Conservation (phyloP, 2,888 invertebrate genomes). For the Xanthorhoe designata region DNA sequence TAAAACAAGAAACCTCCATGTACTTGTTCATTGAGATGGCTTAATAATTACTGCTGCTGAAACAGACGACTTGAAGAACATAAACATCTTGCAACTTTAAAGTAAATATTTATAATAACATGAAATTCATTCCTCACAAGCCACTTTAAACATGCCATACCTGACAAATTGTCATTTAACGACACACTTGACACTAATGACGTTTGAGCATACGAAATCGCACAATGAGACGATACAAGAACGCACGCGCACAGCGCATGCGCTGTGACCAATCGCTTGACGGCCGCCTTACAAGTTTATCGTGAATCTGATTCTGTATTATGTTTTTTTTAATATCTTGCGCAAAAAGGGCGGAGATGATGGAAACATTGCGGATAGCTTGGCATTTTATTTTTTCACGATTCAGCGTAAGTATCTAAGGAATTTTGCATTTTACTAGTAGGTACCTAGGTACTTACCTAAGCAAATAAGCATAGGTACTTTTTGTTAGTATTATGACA, state of each 20-base stretch:
- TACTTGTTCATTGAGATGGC: neutral
- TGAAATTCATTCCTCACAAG: slow-evolving; percentile 38
- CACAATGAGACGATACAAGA: slow-evolving; percentile 63
- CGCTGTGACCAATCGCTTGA: slow-evolving; percentile 45
- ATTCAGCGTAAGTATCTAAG: neutral
- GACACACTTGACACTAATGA: slow-evolving; percentile 69
- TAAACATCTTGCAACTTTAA: slow-evolving; percentile 3
- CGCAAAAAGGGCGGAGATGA: neutral
- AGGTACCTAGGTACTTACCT: too few relatives aligned
- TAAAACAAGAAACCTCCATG: neutral
- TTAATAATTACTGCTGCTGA: neutral
- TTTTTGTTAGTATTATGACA: too few relatives aligned
- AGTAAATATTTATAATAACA: slow-evolving; percentile 22
- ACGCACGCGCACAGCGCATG: slow-evolving; percentile 52
- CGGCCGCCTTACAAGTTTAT: slow-evolving; percentile 43
- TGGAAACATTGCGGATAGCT: neutral
- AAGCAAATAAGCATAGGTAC: too few relatives aligned
- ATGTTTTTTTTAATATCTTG: slow-evolving; percentile 29
- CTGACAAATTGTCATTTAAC: slow-evolving; percentile 54
- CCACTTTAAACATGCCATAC: slow-evolving; percentile 48
- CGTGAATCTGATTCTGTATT: slow-evolving; percentile 32
- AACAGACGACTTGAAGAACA: neutral
- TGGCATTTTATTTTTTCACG: neutral
- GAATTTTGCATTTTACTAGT: neutral
- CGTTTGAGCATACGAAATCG: slow-evolving; percentile 70